Percentiles rank a stretch among this genome's conserved stretches.
These are phyloP conservation scores for Diplolepis rosae DNA, from an alignment of 2,888 invertebrate species.

Conservation along the genomic window DNA sequence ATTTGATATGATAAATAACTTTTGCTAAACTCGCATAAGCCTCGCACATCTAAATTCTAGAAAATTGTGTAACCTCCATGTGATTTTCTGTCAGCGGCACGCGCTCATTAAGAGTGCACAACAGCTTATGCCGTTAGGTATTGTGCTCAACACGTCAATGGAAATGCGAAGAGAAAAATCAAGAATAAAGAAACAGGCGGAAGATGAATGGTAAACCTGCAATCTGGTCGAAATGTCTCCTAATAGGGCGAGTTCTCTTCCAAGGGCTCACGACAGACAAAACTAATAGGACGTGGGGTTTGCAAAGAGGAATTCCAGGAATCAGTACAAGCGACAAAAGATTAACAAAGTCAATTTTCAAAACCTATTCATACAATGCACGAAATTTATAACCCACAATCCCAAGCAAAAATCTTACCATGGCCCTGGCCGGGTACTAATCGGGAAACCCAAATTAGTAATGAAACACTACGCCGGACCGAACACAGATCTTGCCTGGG, in stretches of 20 bases:
- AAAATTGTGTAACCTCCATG: neutral
- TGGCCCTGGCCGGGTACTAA: too few relatives aligned
- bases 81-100: constrained; percentile 68
- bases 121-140: constrained; percentile 44
- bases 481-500: too few relatives aligned
- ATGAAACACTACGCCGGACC: too few relatives aligned
- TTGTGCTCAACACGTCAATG: constrained; percentile 52
- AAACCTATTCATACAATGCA: too few relatives aligned
- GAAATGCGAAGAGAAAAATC: constrained; percentile 48
- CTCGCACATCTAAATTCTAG: neutral
- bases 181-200: constrained; percentile 40
- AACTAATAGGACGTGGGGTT: constrained; percentile 18
- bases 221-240: constrained; percentile 58
- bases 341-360: too few relatives aligned
- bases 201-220: constrained; percentile 49
- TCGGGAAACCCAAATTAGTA: too few relatives aligned
- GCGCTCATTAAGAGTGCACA: constrained; percentile 67
- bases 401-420: too few relatives aligned
- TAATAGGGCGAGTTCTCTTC: constrained; percentile 48
- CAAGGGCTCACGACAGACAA: constrained; percentile 18
- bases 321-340: constrained; percentile 10
- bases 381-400: too few relatives aligned
- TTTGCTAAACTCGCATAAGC: too few relatives aligned
- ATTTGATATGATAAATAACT: too few relatives aligned
- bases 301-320: constrained; percentile 17